Base-by-base conservation (phyloP, 64 coral and sea anemone species). In the Actinia equina region DNA sequence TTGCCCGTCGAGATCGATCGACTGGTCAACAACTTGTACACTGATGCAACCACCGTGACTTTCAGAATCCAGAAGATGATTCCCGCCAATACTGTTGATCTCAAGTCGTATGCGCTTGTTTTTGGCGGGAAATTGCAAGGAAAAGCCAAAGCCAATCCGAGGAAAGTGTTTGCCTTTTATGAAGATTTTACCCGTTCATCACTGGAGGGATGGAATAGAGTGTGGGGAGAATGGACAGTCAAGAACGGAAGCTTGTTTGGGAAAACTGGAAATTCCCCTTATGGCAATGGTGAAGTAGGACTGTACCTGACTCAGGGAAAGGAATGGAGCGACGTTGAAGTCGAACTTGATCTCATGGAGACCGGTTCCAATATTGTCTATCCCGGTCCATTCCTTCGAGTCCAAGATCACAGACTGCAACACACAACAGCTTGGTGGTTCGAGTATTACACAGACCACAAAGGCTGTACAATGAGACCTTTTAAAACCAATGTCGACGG, bases 341-440 rank as follows among this genome's bases (percentile, higher is more conserved):
- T 94, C 0, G 92, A 94, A 16, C 51, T 91, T 16, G 89, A 91
- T 46, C 14, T 91, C 11, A 59, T 43, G 37, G 17, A 83, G 26
- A 49, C 44, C 0, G 20, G 17, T 12, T 42, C 52, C 52, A 87
- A 58, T 11, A 49, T 52, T 27, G 30, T 79, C 26, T 85, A 42
- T 44, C 59, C 94, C 26, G 94, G 94, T 3, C 89, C 94, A 76
- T 86, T 95, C 42, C 61, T 95, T 20, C 83, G 94, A 17, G 70
- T 95, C 17, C 23, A 67, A 13, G 86, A 92, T 52, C 51, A 42
- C 7, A 23, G 41, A 0, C 58, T 81, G 27, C 22, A 51, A 43
- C 82, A 89, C 22, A 95, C 86, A 76, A 92, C 94, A 25, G 94
- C 82, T 6, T 95, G 94, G 94, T 92, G 94, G 94, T 89, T 95